phyloP scores from a whole-genome alignment of 2,888 invertebrate genomes.

The Aporophyla nigra region DNA sequence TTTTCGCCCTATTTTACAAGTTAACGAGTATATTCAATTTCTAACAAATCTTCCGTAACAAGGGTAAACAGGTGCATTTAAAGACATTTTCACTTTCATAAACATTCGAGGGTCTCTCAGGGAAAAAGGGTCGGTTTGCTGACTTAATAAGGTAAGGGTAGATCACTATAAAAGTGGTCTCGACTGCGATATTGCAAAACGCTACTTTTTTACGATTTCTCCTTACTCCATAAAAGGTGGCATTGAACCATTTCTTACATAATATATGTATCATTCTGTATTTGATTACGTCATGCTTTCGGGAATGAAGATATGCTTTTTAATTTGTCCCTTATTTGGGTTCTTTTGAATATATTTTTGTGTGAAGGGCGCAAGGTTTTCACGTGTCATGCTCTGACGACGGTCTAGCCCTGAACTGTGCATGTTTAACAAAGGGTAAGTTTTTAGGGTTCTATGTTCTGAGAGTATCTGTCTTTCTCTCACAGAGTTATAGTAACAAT shows the following conservation, averaged over 20 bases:
- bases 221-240: slow-evolving; percentile 73
- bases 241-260: slow-evolving; percentile 43
- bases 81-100: slow-evolving; percentile 84
- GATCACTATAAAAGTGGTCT: slow-evolving; percentile 82
- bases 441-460: background rate
- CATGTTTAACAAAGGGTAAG: background rate
- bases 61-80: slow-evolving; percentile 83
- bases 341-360: background rate
- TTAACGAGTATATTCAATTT: slow-evolving; percentile 66
- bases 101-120: slow-evolving; percentile 74
- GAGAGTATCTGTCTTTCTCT: background rate
- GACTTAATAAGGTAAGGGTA: slow-evolving; percentile 84
- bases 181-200: slow-evolving; percentile 79
- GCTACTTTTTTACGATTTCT: slow-evolving; percentile 79
- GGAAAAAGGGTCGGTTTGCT: slow-evolving; percentile 79
- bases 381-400: background rate
- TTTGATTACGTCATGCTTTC: slow-evolving; percentile 22
- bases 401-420: background rate
- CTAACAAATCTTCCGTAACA: slow-evolving; percentile 72
- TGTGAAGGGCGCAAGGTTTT: too few relatives aligned
- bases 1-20: slow-evolving; percentile 50
- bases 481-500: background rate
- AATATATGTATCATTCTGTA: slow-evolving; percentile 34
- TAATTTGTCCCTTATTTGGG: slow-evolving; percentile 16
- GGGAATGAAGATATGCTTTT: slow-evolving; percentile 12